Conservation (phyloP, 2,113 vertebrate genomes). For the Synodontis membranacea region DNA sequence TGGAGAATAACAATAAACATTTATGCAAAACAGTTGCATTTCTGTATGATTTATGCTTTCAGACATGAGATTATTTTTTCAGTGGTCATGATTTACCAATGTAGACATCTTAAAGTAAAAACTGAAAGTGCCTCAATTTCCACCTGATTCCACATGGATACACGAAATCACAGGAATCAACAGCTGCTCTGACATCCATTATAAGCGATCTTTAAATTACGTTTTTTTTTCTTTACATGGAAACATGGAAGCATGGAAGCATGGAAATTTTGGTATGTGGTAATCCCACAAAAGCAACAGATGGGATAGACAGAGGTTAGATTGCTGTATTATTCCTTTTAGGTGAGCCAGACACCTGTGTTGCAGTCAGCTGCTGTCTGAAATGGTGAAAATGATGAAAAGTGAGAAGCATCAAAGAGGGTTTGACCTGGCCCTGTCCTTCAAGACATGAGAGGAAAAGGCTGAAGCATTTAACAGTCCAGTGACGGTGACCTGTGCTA, state of each 20-base stretch:
- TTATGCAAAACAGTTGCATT: neutral
- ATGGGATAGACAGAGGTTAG: neutral
- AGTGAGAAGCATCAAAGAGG: neutral
- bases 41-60: neutral
- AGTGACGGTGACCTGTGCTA: slow-evolving; percentile 60
- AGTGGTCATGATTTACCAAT: neutral
- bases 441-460: slow-evolving; percentile 55
- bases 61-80: neutral
- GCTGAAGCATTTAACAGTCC: slow-evolving; percentile 51
- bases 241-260: neutral
- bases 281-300: neutral
- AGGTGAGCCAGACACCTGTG: neutral
- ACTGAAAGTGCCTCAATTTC: neutral
- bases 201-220: neutral
- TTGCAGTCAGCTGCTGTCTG: neutral
- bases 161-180: neutral
- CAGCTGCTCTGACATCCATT: neutral
- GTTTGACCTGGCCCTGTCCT: slow-evolving; percentile 51
- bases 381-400: slow-evolving; percentile 51
- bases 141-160: neutral
- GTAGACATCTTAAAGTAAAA: neutral
- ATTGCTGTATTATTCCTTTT: neutral
- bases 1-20: neutral
- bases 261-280: neutral
- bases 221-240: neutral